phyloP scores from a whole-genome alignment of 2,797 vertebrate species.

The Smutsia temminckii region DNA sequence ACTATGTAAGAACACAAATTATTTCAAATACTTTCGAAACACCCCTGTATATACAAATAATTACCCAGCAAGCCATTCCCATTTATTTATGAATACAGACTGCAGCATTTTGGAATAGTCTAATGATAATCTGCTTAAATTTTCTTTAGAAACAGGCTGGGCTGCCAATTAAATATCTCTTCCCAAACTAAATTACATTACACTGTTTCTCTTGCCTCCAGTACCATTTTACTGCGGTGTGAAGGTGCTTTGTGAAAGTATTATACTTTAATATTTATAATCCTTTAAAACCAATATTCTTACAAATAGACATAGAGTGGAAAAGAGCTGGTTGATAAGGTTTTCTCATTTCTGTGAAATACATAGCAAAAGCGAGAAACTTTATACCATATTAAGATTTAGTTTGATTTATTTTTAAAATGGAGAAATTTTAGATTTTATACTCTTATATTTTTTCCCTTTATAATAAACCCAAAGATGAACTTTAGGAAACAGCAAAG shows the following conservation, averaged over 20 bases:
- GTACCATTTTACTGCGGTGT: not conserved
- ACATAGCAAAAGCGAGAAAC: not conserved
- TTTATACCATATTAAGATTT: not conserved
- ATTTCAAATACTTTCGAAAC: not conserved
- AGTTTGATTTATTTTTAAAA: not conserved
- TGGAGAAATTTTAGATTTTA: slow-evolving; percentile 17
- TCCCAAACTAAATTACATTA: not conserved
- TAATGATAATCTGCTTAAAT: not conserved
- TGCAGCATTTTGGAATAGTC: not conserved
- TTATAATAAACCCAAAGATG: not conserved
- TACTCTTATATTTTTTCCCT: not conserved
- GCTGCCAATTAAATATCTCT: not conserved
- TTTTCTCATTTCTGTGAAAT: slow-evolving; percentile 41
- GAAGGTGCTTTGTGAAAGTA: slow-evolving; percentile 15
- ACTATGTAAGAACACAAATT: not conserved
- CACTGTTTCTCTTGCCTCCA: not conserved
- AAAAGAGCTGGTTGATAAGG: not conserved
- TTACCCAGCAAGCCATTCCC: not conserved
- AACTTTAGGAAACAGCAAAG: slow-evolving; percentile 34
- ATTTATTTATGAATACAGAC: not conserved
- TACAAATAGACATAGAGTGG: not conserved
- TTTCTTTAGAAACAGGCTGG: not conserved
- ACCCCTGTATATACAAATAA: not conserved
- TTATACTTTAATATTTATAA: not conserved
- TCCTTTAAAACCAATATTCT: slow-evolving; percentile 20